Conservation (phyloP, 2,113 vertebrate genomes). For the Protobothrops flavoviridis region DNA sequence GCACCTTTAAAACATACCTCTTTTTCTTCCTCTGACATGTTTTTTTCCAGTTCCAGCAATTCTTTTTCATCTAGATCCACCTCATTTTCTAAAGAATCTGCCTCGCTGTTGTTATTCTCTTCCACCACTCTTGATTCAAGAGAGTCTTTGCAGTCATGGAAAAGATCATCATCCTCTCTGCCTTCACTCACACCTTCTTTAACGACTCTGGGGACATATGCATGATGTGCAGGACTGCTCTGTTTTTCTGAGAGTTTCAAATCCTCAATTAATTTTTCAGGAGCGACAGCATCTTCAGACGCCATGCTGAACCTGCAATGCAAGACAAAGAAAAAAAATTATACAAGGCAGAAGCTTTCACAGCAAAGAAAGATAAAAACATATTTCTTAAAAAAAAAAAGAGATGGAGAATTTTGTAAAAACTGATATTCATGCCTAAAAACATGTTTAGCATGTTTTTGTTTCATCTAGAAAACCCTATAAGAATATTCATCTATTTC, state of each 20-base stretch:
- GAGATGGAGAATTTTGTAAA: not conserved
- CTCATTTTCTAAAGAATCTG: conserved; percentile 53
- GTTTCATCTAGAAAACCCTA: not conserved
- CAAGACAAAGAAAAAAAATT: conserved; percentile 18
- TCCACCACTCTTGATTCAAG: conserved; percentile 57
- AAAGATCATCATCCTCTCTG: conserved; percentile 65
- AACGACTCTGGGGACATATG: not conserved
- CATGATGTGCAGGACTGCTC: not conserved
- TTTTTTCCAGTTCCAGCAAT: conserved; percentile 75
- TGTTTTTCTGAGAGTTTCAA: conserved; percentile 65
- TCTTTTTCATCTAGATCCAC: conserved; percentile 75
- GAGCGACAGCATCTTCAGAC: conserved; percentile 46
- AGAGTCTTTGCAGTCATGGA: conserved; percentile 73
- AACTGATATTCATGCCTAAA: not conserved
- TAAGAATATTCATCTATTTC: not conserved
- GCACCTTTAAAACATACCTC: conserved; percentile 65
- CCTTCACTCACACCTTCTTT: conserved; percentile 16
- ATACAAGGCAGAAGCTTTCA: fast-evolving
- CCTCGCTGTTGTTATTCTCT: conserved; percentile 37
- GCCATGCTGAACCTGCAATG: conserved; percentile 61
- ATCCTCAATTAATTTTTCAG: conserved; percentile 58
- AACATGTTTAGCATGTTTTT: not conserved
- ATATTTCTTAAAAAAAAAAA: not conserved
- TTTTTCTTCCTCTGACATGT: conserved; percentile 78
- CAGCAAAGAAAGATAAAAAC: not conserved